Percentiles rank a stretch among this genome's conserved stretches.
Evolutionary conservation across 2,888 invertebrate genomes (phyloP).

Genomic region (Prenolepis imparis): DNA sequence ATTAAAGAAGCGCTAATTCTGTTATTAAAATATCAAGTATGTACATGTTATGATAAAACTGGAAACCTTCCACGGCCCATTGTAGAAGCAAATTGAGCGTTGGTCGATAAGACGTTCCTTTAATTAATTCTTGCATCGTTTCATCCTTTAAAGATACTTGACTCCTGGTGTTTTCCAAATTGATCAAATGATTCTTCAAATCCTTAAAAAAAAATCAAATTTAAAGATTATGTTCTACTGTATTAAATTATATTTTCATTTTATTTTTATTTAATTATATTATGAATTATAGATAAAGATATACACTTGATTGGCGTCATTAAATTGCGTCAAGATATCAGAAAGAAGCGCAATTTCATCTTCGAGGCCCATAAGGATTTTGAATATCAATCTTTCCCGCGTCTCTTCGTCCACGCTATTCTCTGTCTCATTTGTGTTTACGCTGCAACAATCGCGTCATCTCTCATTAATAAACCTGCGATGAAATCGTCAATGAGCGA

Average conservation of each 20-base stretch:
- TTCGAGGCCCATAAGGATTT: constrained; percentile 79
- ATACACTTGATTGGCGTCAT: constrained; percentile 80
- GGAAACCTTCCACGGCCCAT: constrained; percentile 77
- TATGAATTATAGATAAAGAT: neutral
- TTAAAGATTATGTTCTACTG: neutral
- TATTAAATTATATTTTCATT: no score
- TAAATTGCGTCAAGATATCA: constrained; percentile 68
- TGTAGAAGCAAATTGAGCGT: constrained; percentile 78
- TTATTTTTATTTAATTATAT: neutral
- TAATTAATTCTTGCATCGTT: constrained; percentile 74
- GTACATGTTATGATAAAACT: constrained; percentile 76
- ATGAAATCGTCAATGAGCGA: neutral
- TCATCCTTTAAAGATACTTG: constrained; percentile 73
- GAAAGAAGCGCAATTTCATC: constrained; percentile 73
- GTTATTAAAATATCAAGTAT: constrained; percentile 70
- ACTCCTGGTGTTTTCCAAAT: constrained; percentile 75
- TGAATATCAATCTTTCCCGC: constrained; percentile 78
- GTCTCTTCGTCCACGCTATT: constrained; percentile 71
- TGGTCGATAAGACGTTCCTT: constrained; percentile 79
- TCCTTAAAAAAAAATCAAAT: constrained; percentile 70
- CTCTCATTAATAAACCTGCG: constrained; percentile 55
- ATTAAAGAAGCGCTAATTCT: neutral
- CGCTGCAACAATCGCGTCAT: neutral
- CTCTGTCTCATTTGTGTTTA: constrained; percentile 76
- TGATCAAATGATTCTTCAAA: constrained; percentile 75